phyloP scores from a whole-genome alignment of 2,797 vertebrate genomes.

The Aeoliscus strigatus region DNA sequence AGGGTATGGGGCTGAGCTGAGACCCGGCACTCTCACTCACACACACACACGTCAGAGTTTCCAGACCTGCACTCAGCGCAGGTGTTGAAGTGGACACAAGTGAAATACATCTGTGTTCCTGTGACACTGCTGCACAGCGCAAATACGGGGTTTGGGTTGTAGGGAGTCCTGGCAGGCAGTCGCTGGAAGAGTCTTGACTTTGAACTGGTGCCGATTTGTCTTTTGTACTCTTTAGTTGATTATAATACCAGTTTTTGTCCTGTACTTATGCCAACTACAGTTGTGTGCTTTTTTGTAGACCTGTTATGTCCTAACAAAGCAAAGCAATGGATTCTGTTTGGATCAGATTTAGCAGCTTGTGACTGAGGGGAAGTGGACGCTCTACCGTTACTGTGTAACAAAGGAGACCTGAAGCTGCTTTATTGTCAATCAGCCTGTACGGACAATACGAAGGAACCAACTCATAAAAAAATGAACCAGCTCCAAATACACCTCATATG shows the following conservation, averaged over 20 bases:
- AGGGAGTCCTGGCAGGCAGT: too few species aligned
- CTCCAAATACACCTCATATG: not conserved
- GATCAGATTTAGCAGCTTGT: conserved; percentile 31
- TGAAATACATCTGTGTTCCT: conserved; percentile 8
- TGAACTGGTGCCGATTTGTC: conserved; percentile 9
- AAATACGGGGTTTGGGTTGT: conserved; percentile 1
- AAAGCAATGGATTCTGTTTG: conserved; percentile 34
- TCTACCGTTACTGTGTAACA: conserved; percentile 63
- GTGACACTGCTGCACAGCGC: conserved; percentile 12
- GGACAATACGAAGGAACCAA: not conserved
- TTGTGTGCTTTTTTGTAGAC: conserved; percentile 27
- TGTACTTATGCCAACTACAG: conserved; percentile 46
- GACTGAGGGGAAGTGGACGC: conserved; percentile 12
- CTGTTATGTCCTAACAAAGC: conserved; percentile 19
- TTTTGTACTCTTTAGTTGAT: conserved; percentile 43
- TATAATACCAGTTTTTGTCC: conserved; percentile 34
- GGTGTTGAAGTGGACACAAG: conserved; percentile 15
- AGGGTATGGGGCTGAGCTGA: conserved; percentile 87
- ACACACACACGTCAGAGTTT: conserved; percentile 27
- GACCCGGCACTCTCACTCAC: conserved; percentile 17
- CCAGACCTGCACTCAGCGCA: conserved; percentile 12
- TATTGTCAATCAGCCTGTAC: conserved; percentile 10
- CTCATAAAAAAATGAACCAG: too few species aligned
- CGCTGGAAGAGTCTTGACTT: too few species aligned
- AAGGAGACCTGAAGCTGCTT: conserved; percentile 27